phyloP scores from a whole-genome alignment of 1,140 invertebrate genomes.

The Eriosoma lanigerum region DNA sequence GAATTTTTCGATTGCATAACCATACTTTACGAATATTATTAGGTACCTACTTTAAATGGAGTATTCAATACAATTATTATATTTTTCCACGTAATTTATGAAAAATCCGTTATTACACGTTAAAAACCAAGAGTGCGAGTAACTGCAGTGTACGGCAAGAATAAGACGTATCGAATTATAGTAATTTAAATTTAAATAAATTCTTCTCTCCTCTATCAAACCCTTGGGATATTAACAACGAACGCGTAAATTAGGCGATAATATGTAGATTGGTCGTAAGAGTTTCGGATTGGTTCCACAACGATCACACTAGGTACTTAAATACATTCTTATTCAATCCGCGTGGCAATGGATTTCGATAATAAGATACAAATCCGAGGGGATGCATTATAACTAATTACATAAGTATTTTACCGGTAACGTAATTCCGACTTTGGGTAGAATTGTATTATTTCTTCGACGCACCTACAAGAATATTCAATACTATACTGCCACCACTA shows the following conservation, averaged over 20 bases:
- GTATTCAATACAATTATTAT: too few species aligned
- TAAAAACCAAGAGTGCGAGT: too few species aligned
- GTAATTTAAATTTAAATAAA: neutral
- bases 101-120: too few species aligned
- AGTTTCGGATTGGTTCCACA: neutral
- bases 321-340: neutral
- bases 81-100: too few species aligned
- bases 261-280: neutral
- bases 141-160: too few species aligned
- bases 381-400: conserved; percentile 12
- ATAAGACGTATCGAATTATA: neutral
- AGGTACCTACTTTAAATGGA: too few species aligned
- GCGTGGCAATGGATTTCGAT: neutral
- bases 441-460: conserved; percentile 3
- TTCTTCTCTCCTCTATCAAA: neutral
- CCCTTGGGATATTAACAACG: neutral
- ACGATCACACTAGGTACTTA: too few species aligned
- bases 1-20: too few species aligned
- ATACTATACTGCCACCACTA: neutral
- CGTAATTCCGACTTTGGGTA: neutral
- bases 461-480: conserved; percentile 1
- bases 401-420: conserved; percentile 6
- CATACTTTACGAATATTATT: too few species aligned
- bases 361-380: neutral
- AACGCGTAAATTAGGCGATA: too few species aligned